Evolutionary conservation across 2,113 vertebrate species (phyloP).

Genomic region (Alces alces): DNA sequence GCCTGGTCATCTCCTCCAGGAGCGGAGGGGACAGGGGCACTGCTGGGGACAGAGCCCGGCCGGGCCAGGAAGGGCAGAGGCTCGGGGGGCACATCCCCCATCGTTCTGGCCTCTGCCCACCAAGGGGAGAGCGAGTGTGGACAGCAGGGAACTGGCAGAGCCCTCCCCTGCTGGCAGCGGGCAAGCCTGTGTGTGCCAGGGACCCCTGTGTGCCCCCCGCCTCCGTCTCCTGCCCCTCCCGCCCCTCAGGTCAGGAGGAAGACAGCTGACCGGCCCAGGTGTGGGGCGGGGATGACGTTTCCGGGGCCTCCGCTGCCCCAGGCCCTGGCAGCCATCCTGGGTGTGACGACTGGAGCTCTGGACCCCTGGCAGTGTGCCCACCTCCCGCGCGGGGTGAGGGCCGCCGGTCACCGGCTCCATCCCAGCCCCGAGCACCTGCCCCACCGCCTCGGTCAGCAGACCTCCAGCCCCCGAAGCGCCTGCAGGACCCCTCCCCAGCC

Average conservation of each 20-base stretch:
- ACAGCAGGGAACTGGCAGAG: background rate
- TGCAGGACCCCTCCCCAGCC: background rate
- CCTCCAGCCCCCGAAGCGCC: background rate
- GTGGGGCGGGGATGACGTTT: accelerated
- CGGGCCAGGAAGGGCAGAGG: background rate
- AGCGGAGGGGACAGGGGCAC: accelerated
- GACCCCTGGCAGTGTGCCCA: accelerated
- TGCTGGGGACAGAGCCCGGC: background rate
- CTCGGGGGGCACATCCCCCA: background rate
- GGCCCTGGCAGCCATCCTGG: background rate
- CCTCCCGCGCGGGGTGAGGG: background rate
- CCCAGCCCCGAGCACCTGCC: constrained; percentile 20
- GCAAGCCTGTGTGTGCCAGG: background rate
- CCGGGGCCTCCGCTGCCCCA: accelerated
- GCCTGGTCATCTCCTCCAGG: too few species aligned
- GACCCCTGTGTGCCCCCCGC: accelerated
- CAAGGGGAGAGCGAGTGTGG: accelerated
- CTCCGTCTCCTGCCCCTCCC: background rate
- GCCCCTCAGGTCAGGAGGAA: accelerated
- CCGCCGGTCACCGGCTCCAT: background rate
- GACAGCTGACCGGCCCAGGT: background rate
- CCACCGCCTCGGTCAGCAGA: accelerated
- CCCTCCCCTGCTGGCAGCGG: too few species aligned
- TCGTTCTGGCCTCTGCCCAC: accelerated
- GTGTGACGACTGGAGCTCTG: accelerated